phyloP scores from a whole-genome alignment of 2,888 invertebrate species.

The Platerodrilus igneus region DNA sequence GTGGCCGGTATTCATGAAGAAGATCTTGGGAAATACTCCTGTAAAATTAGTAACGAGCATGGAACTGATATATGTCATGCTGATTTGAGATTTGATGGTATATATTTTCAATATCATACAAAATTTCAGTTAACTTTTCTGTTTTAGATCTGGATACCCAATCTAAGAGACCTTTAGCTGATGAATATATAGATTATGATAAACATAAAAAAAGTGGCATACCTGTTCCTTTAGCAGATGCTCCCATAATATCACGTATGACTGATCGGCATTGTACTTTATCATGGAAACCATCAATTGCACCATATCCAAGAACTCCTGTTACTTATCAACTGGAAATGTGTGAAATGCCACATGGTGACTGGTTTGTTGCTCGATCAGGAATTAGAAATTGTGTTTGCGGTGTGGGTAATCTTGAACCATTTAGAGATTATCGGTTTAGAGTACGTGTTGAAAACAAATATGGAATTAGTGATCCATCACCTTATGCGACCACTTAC shows the following conservation, averaged over 20 bases:
- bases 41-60: constrained; percentile 77
- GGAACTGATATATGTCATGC: constrained; percentile 80
- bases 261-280: constrained; percentile 82
- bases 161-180: constrained; percentile 62
- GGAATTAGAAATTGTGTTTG: constrained; percentile 85
- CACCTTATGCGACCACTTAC: constrained; percentile 81
- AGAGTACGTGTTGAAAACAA: constrained; percentile 94
- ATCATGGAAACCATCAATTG: constrained; percentile 91
- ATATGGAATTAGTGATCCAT: constrained; percentile 94
- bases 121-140: constrained; percentile 1
- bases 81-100: constrained; percentile 75
- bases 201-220: constrained; percentile 77
- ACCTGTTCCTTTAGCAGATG: constrained; percentile 83
- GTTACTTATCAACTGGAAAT: constrained; percentile 95
- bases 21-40: constrained; percentile 81
- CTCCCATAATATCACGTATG: constrained; percentile 90
- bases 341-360: constrained; percentile 85
- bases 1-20: constrained; percentile 72
- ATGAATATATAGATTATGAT: constrained; percentile 80
- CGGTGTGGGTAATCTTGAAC: constrained; percentile 84
- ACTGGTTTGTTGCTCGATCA: constrained; percentile 85
- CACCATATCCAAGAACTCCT: constrained; percentile 79
- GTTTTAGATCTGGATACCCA: constrained; percentile 61
- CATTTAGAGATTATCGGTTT: constrained; percentile 93
- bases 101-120: too few species aligned